phyloP scores from a whole-genome alignment of 2,113 vertebrate genomes.

The Gracilinanus agilis region DNA sequence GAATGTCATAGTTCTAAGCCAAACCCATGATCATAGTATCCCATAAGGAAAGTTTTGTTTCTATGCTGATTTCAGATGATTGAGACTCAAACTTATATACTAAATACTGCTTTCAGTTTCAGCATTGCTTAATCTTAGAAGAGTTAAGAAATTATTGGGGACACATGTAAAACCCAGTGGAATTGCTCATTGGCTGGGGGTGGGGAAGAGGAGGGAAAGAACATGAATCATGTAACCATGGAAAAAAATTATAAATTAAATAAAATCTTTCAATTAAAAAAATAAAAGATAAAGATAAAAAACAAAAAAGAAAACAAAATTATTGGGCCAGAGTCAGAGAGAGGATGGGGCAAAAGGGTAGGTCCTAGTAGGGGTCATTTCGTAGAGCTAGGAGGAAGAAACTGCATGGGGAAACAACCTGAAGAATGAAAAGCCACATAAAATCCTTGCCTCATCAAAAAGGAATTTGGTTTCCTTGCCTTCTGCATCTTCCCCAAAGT shows the following conservation, averaged over 20 bases:
- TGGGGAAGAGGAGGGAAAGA: too few species aligned
- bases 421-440: neutral
- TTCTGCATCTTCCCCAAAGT: neutral
- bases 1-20: neutral
- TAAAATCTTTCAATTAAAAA: too few species aligned
- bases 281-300: too few species aligned
- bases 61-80: neutral
- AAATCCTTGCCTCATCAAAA: neutral
- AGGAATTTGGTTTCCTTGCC: constrained; percentile 11
- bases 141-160: neutral
- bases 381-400: too few species aligned
- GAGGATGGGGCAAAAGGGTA: neutral
- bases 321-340: neutral
- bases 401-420: neutral
- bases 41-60: neutral
- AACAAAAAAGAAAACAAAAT: too few species aligned
- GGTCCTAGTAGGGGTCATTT: neutral
- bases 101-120: neutral
- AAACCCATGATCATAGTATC: neutral
- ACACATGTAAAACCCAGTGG: too few species aligned
- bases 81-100: neutral
- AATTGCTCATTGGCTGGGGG: too few species aligned
- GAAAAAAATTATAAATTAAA: too few species aligned
- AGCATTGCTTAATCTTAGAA: neutral
- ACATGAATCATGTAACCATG: too few species aligned